phyloP scores from a whole-genome alignment of 2,113 vertebrate species.

The Isichthys henryi region DNA sequence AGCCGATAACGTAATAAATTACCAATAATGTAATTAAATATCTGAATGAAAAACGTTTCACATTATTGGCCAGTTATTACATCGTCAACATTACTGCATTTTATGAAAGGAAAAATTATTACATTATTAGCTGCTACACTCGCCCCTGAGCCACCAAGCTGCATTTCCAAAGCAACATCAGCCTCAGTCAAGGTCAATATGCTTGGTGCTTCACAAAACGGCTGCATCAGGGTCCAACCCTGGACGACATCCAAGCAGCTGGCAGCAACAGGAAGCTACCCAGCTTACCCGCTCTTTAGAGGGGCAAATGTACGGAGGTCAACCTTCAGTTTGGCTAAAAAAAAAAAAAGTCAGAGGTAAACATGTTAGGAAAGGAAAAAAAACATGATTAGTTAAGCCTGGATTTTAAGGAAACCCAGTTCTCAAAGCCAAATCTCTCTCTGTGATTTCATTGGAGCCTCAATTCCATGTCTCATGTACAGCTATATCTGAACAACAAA shows the following conservation, averaged over 20 bases:
- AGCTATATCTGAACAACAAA: constrained; percentile 1
- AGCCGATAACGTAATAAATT: neutral
- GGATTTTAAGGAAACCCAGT: neutral
- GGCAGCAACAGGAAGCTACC: neutral
- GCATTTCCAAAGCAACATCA: neutral
- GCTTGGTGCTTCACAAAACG: neutral
- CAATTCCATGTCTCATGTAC: neutral
- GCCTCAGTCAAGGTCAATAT: neutral
- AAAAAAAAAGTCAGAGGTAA: neutral
- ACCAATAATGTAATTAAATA: neutral
- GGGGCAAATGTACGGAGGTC: constrained; percentile 11
- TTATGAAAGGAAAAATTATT: neutral
- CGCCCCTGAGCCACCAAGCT: neutral
- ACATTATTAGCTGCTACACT: neutral
- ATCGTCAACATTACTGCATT: neutral
- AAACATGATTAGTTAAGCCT: neutral
- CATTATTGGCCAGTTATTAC: neutral
- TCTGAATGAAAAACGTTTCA: neutral
- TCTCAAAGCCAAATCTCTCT: neutral
- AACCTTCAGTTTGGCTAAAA: neutral
- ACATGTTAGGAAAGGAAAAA: neutral
- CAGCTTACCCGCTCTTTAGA: constrained; percentile 13
- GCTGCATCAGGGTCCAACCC: neutral
- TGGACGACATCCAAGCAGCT: neutral
- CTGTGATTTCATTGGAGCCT: neutral